Percentiles rank a stretch among this genome's conserved stretches.
phyloP scores from a whole-genome alignment of 2,888 invertebrate genomes.

The Macrosoma leucophasiata region DNA sequence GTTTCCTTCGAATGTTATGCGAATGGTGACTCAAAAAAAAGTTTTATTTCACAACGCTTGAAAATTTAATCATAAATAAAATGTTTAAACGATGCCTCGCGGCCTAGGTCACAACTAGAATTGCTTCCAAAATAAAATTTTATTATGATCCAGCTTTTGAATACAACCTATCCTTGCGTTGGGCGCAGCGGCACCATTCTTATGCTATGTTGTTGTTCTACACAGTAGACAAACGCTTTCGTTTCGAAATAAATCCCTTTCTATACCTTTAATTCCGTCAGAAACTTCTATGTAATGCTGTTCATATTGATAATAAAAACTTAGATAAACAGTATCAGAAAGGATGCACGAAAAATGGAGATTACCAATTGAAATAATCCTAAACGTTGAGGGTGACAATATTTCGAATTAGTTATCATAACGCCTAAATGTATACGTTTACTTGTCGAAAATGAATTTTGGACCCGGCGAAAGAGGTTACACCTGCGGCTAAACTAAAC shows the following conservation, averaged over 20 bases:
- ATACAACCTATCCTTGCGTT: constrained; percentile 26
- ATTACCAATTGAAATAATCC: constrained; percentile 31
- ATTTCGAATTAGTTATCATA: constrained; percentile 57
- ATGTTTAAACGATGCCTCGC: constrained; percentile 10
- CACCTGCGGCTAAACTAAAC: constrained; percentile 70
- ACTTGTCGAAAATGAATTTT: constrained; percentile 59
- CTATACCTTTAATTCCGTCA: constrained; percentile 20
- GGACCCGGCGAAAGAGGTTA: constrained; percentile 50
- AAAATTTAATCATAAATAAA: constrained; percentile 38
- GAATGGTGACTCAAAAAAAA: constrained; percentile 45
- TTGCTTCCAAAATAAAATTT: too few species aligned
- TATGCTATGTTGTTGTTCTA: constrained; percentile 66
- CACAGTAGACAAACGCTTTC: constrained; percentile 73
- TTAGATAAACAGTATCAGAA: too few species aligned
- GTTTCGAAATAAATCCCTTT: constrained; percentile 70
- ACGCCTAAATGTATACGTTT: constrained; percentile 63
- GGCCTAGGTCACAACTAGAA: too few species aligned
- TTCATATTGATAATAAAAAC: too few species aligned
- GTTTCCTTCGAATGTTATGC: constrained; percentile 47
- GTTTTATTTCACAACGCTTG: constrained; percentile 54
- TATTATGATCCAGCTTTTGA: constrained; percentile 17
- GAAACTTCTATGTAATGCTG: constrained; percentile 15
- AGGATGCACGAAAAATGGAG: constrained; percentile 32
- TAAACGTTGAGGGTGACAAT: constrained; percentile 49
- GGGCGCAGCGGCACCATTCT: constrained; percentile 50